Conservation (phyloP, 2,113 vertebrate genomes). For the Mola mola region DNA sequence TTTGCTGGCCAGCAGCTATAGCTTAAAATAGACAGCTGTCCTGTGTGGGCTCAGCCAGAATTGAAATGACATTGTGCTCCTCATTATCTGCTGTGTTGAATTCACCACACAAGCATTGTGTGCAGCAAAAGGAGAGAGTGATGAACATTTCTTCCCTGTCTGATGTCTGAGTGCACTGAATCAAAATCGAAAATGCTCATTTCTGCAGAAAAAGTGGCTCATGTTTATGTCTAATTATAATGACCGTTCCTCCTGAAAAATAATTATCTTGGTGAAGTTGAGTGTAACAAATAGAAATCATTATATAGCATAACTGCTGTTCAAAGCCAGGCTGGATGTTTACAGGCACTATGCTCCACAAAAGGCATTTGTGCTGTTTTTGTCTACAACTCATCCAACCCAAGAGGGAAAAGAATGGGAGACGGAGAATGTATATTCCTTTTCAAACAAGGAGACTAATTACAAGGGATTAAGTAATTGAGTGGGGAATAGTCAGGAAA, state of each 20-base stretch:
- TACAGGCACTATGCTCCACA: slow-evolving; percentile 28
- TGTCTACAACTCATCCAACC: slow-evolving; percentile 32
- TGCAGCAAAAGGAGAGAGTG: slow-evolving; percentile 27
- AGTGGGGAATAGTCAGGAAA: slow-evolving; percentile 62
- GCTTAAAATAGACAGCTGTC: slow-evolving; percentile 75
- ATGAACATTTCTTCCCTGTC: slow-evolving; percentile 13
- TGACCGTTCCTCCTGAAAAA: slow-evolving; percentile 47
- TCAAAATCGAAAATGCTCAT: slow-evolving; percentile 48
- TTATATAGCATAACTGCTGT: slow-evolving; percentile 37
- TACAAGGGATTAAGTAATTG: slow-evolving; percentile 72
- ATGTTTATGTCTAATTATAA: slow-evolving; percentile 48
- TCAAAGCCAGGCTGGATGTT: slow-evolving; percentile 33
- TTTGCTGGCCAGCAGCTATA: slow-evolving; percentile 64
- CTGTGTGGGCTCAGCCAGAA: slow-evolving; percentile 57
- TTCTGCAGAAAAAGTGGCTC: slow-evolving; percentile 39
- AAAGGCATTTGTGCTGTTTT: slow-evolving; percentile 48
- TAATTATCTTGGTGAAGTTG: slow-evolving; percentile 48
- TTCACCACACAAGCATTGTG: slow-evolving; percentile 31
- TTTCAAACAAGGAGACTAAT: slow-evolving; percentile 68
- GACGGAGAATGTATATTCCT: slow-evolving; percentile 44
- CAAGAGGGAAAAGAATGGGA: slow-evolving; percentile 30
- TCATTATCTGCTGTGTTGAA: slow-evolving; percentile 59
- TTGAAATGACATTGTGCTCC: slow-evolving; percentile 45
- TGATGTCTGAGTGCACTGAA: slow-evolving; percentile 33
- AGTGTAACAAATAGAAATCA: slow-evolving; percentile 49